Evolutionary conservation across 2,888 invertebrate species (phyloP).

Genomic region (Parasteatoda lunata): DNA sequence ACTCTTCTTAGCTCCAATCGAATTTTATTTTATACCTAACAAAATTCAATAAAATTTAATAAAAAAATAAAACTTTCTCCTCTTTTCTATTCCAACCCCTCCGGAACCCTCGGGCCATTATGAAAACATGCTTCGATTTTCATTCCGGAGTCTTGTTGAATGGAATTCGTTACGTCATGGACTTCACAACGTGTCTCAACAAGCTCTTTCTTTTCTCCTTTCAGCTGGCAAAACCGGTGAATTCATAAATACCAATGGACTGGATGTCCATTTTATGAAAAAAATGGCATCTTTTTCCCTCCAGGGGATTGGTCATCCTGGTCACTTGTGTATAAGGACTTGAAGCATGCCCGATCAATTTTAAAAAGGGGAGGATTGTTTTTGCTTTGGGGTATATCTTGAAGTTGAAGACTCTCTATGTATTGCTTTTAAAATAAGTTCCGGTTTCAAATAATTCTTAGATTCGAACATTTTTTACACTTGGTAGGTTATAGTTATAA

Average conservation of each 20-base stretch:
- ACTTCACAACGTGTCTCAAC: slow-evolving; percentile 4
- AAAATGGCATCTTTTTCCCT: neutral
- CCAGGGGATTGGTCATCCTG: neutral
- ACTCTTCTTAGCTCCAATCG: slow-evolving; percentile 1
- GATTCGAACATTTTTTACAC: too few relatives aligned
- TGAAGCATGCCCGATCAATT: slow-evolving; percentile 21
- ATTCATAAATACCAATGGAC: slow-evolving; percentile 59
- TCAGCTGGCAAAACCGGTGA: slow-evolving; percentile 1
- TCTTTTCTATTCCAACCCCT: slow-evolving; percentile 8
- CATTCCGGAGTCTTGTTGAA: slow-evolving; percentile 10
- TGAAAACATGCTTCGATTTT: slow-evolving; percentile 62
- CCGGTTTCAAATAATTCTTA: too few relatives aligned
- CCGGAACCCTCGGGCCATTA: slow-evolving; percentile 39
- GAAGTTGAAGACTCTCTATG: neutral
- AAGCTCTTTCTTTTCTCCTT: neutral
- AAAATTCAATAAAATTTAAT: slow-evolving; percentile 21
- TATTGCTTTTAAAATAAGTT: too few relatives aligned
- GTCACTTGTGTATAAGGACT: slow-evolving; percentile 39
- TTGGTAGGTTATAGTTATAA: too few relatives aligned
- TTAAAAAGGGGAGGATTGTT: slow-evolving; percentile 40
- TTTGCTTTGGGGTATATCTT: slow-evolving; percentile 26
- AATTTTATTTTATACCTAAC: neutral
- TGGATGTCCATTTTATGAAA: slow-evolving; percentile 41
- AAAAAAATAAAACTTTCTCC: slow-evolving; percentile 49
- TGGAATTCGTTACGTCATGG: neutral